Evolutionary conservation across 2,113 vertebrate species (phyloP).

Genomic region (Mustela lutreola): DNA sequence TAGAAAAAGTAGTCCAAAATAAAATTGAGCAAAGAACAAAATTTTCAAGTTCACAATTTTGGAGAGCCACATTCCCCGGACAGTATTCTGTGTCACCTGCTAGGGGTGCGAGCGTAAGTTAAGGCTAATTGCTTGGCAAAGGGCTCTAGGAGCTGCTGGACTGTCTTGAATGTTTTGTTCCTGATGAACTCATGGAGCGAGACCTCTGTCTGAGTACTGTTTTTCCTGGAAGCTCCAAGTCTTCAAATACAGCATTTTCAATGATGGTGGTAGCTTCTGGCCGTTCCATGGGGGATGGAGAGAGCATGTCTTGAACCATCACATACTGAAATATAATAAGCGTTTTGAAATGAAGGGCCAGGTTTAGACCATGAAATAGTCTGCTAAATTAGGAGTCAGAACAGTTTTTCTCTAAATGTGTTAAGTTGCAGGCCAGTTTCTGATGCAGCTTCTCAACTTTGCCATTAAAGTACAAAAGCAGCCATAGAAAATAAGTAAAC

Average conservation of each 20-base stretch:
- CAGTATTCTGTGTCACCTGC: background rate
- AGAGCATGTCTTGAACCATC: conserved; percentile 98
- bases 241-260: conserved; percentile 94
- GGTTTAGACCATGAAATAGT: background rate
- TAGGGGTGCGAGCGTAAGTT: rapidly evolving
- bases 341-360: background rate
- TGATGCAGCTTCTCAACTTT: background rate
- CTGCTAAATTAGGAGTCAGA: background rate
- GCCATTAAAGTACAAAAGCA: background rate
- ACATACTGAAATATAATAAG: conserved; percentile 88
- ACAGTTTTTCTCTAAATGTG: background rate
- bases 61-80: background rate
- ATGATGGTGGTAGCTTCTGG: conserved; percentile 96
- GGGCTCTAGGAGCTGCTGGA: conserved; percentile 86
- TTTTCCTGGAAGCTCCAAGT: conserved; percentile 93
- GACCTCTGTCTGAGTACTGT: conserved; percentile 94
- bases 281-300: conserved; percentile 91
- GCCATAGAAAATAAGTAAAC: background rate
- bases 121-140: conserved; percentile 39
- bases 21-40: background rate
- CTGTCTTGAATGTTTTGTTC: conserved; percentile 92
- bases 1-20: background rate
- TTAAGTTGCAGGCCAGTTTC: background rate
- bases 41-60: background rate
- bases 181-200: conserved; percentile 95